Conservation (phyloP, 2,888 invertebrate species). For the Antheraea yamamai region DNA sequence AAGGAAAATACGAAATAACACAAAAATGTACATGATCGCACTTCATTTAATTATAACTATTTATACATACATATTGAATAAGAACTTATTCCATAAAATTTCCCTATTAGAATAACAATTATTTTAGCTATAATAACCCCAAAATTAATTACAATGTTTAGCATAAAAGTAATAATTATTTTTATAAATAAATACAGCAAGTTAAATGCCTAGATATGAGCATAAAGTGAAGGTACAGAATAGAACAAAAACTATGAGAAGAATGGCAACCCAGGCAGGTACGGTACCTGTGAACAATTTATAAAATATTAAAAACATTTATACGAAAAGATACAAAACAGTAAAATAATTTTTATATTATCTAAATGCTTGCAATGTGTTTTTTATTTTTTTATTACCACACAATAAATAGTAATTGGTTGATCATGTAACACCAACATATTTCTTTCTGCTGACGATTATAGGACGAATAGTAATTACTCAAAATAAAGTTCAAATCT, state of each 20-base stretch:
- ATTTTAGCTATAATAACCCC: slow-evolving; percentile 34
- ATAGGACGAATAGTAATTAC: too few species aligned
- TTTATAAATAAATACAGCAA: slow-evolving; percentile 35
- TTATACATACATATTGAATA: slow-evolving; percentile 67
- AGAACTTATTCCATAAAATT: slow-evolving; percentile 58
- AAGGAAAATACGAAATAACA: slow-evolving; percentile 27
- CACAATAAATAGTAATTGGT: too few species aligned
- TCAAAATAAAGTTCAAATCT: too few species aligned
- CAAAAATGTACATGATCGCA: slow-evolving; percentile 53
- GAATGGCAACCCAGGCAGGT: slow-evolving; percentile 90
- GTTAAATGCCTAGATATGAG: slow-evolving; percentile 90
- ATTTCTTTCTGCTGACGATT: too few species aligned
- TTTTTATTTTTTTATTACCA: too few species aligned
- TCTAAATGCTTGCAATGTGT: too few species aligned
- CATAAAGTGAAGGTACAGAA: slow-evolving; percentile 91
- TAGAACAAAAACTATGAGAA: slow-evolving; percentile 88
- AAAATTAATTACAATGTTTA: slow-evolving; percentile 40
- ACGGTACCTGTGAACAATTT: slow-evolving; percentile 84
- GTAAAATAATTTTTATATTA: not conserved
- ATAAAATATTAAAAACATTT: slow-evolving; percentile 31
- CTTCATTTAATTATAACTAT: slow-evolving; percentile 72
- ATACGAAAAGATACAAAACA: not conserved
- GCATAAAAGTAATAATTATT: slow-evolving; percentile 29
- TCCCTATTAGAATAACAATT: slow-evolving; percentile 46
- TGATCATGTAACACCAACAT: too few species aligned